These are phyloP conservation scores for Clivina fossor DNA, from an alignment of 2,888 invertebrate genomes.

Conservation along the genomic window DNA sequence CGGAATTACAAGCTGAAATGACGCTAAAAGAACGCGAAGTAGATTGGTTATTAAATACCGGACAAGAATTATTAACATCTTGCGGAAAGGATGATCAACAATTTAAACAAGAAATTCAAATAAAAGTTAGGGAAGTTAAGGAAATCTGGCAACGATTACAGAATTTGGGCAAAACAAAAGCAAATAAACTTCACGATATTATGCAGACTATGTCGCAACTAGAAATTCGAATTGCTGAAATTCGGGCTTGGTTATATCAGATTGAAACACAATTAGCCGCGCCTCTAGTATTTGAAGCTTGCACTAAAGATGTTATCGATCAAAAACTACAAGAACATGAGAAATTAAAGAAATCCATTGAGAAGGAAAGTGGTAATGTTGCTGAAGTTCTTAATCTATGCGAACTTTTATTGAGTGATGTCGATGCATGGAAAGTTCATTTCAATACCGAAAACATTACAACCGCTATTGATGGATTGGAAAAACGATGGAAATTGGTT, in stretches of 20 bases:
- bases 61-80: slow-evolving; percentile 64
- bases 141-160: slow-evolving; percentile 77
- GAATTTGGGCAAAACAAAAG: slow-evolving; percentile 65
- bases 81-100: slow-evolving; percentile 62
- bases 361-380: slow-evolving; percentile 74
- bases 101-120: slow-evolving; percentile 61
- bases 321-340: slow-evolving; percentile 71
- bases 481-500: slow-evolving; percentile 77
- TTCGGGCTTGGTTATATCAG: slow-evolving; percentile 70
- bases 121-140: slow-evolving; percentile 62
- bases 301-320: slow-evolving; percentile 67
- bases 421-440: slow-evolving; percentile 70
- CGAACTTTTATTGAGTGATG: slow-evolving; percentile 74
- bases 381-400: slow-evolving; percentile 78
- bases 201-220: slow-evolving; percentile 70
- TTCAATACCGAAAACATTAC: slow-evolving; percentile 70
- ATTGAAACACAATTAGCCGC: slow-evolving; percentile 71
- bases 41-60: slow-evolving; percentile 74
- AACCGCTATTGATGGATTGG: slow-evolving; percentile 68
- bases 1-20: slow-evolving; percentile 75
- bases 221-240: slow-evolving; percentile 71
- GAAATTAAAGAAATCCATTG: slow-evolving; percentile 71
- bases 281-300: slow-evolving; percentile 67
- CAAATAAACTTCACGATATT: slow-evolving; percentile 71
- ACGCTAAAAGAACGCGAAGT: slow-evolving; percentile 74